Evolutionary conservation across 2,888 invertebrate genomes (phyloP), one percentile per base, ranked within the genome.

Genomic region (Meiosimyza decipiens): DNA sequence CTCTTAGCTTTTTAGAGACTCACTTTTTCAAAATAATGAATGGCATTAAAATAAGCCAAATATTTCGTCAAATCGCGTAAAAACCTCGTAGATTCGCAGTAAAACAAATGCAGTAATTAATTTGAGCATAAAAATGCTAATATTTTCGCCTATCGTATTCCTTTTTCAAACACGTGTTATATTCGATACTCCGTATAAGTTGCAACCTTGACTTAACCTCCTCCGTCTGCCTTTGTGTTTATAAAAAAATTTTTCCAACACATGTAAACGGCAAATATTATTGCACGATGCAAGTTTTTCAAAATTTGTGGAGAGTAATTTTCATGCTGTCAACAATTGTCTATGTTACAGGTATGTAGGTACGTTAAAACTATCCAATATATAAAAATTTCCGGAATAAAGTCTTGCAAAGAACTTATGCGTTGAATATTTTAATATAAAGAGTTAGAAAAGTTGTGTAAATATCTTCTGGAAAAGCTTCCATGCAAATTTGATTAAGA

Each of bases 281-380:
- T 47, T 59, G 71, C 64, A 77, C 60, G 78, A 82, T 81, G 81
- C 79, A 80, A 82, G 80, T 80, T 79, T 73, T 76, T 66, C 74
- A 75, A 77, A 80, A 81, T 79, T 74, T 79, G 72, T 75, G 84
- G 63, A 76, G 81, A 80, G 80, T 85, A 84, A 83, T 84, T 79
- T 84, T 85, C 81, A 80, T 85, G 85, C 86, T 85, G 81, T 85
- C 85, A 85, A 84, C 85, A 84, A 84, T 86, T 83, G 85, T 85
- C 81, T 74, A 78, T 74, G 82, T 83, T 71, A 85, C 86, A 85
- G 84, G 85, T 85, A 80, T 80, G 75, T 57, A 54, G 33, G 5
- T 15, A 18, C 57, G 4, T 28, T n/a, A 64, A 15, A 64, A n/a
- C n/a, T 47, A 5, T 33, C 28, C 28, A 28, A 28, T 28, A 28